Percentiles rank a stretch among this genome's conserved stretches.
Evolutionary conservation across 2,113 vertebrate species (phyloP).

Genomic region (human (Homo sapiens)): DNA sequence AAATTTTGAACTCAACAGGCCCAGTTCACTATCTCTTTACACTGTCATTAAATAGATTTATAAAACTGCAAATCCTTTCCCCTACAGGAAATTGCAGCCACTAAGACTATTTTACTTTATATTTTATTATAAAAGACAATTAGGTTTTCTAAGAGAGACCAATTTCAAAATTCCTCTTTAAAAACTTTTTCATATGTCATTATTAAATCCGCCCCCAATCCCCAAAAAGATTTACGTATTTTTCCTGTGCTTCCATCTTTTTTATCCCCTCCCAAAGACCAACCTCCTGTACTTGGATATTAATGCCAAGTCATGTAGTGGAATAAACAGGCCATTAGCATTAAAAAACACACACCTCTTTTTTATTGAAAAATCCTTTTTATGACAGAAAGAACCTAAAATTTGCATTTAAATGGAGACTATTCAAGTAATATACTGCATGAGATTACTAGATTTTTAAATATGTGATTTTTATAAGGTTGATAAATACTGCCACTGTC

Average conservation of each 20-base stretch:
- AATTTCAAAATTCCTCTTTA: slow-evolving; percentile 44
- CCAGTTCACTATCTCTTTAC: neutral
- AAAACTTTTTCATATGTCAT: neutral
- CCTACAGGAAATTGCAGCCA: neutral
- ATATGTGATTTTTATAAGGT: slow-evolving; percentile 58
- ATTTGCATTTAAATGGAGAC: slow-evolving; percentile 74
- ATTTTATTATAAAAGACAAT: slow-evolving; percentile 44
- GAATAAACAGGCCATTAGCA: slow-evolving; percentile 61
- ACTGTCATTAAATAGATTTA: neutral
- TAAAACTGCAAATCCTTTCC: neutral
- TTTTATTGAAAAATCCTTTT: slow-evolving; percentile 71
- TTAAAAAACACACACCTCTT: slow-evolving; percentile 49
- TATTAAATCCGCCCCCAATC: neutral
- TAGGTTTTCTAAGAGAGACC: neutral
- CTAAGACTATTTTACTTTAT: slow-evolving; percentile 24
- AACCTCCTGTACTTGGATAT: slow-evolving; percentile 18
- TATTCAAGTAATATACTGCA: slow-evolving; percentile 57
- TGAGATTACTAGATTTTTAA: slow-evolving; percentile 44
- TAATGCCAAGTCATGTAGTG: slow-evolving; percentile 34
- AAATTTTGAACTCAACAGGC: neutral
- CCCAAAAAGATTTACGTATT: neutral
- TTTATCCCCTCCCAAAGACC: slow-evolving; percentile 22
- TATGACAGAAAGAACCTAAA: slow-evolving; percentile 42
- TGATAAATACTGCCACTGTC: slow-evolving; percentile 48
- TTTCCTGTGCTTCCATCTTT: neutral